These are phyloP conservation scores for Papilio xuthus DNA, from an alignment of 1,140 invertebrate species.

Conservation along the genomic window DNA sequence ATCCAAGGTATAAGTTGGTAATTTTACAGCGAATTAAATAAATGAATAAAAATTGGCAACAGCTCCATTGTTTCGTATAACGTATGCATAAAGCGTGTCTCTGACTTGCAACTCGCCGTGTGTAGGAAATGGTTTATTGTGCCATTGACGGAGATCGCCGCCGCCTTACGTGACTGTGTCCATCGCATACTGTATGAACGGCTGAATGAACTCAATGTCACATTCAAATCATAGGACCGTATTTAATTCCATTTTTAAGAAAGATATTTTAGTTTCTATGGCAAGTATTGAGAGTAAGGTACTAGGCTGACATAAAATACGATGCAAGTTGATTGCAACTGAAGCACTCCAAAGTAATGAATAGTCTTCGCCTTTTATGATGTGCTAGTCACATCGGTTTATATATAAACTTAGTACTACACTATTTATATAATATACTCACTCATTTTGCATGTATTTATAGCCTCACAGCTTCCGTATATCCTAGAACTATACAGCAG, in stretches of 20 bases:
- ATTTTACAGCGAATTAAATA: not conserved
- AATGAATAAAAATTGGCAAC: not conserved
- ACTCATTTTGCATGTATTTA: not conserved
- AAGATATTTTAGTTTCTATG: not conserved
- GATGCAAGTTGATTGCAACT: not conserved
- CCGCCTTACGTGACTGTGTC: not conserved
- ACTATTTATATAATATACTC: not conserved
- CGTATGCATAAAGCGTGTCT: not conserved
- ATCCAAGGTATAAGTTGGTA: not conserved
- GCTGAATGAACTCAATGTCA: not conserved
- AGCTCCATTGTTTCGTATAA: not conserved
- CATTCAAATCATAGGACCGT: not conserved
- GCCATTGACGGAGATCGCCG: not conserved
- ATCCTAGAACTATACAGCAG: not conserved
- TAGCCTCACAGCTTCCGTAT: not conserved
- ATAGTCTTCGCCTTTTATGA: not conserved
- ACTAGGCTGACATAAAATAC: not conserved
- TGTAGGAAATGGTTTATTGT: slow-evolving; percentile 14
- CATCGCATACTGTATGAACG: not conserved
- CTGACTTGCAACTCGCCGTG: not conserved
- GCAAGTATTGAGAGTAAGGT: not conserved
- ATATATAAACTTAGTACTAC: no score
- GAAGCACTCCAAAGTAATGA: not conserved
- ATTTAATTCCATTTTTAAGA: not conserved
- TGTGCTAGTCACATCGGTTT: not conserved